Evolutionary conservation across 2,113 vertebrate genomes (phyloP), one percentile per base, ranked within the genome.

Genomic region (Semnopithecus entellus): DNA sequence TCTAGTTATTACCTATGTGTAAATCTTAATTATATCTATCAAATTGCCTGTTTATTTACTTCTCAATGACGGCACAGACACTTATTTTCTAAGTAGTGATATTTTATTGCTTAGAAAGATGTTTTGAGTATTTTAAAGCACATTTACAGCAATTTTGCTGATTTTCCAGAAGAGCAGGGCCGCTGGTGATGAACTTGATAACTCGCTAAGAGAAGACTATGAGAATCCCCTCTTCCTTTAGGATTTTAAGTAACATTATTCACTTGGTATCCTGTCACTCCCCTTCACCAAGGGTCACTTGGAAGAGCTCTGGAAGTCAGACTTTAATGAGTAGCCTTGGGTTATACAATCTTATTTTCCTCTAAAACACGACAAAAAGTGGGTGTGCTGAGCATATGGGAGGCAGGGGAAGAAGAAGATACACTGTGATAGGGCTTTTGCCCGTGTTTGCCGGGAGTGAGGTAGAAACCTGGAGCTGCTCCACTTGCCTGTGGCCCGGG

Each of bases 401-500:
- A 82, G 40, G 35, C 22, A 45, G 23, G 13, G 9, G 57, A 11
- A 52, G 38, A 70, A n/a, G 52, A 72, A 85, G 25, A 68, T 6
- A 23, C 25, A 10, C 9, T 7, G 11, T 6, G 45, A 8, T 1
- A 30, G 27, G 17, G 12, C 12, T 82, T 68, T 82, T 14, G 20
- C 13, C 23, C 64, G 22, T 12, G 8, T 38, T 70, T 88, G 55
- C 8, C 82, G 30, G 75, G 52, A 75, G 43, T 45, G 45, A 48
- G 48, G 59, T 27, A 30, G 45, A 52, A 90, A 50, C 59, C 17
- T 50, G 5, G 45, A 11, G 68, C 48, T n/a, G 10, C 20, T 83
- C 25, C 16, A 1, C 11, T 4, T 25, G 0, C 17, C 14, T 5
- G 4, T 6, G 35, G 55, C 25, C 16, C 7, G 11, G 35, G 55